Evolutionary conservation across 2,113 vertebrate species (phyloP), one percentile per base, ranked within the genome.

Genomic region (Pipra filicauda): DNA sequence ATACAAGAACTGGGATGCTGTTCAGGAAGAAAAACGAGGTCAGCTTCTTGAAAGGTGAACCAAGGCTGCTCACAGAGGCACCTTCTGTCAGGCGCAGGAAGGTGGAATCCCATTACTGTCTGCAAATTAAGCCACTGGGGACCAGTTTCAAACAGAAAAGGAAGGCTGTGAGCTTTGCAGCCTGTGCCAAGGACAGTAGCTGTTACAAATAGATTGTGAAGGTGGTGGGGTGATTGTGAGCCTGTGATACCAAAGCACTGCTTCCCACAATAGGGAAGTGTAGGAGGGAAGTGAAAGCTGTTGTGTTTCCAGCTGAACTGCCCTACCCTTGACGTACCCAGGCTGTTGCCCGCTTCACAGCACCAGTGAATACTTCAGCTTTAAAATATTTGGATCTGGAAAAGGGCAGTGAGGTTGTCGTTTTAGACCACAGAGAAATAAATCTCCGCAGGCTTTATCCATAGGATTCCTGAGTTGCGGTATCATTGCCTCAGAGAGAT

Each of bases 81-180:
- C 76, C 94, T 95, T 95, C 95, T 96, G 96, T 96, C 94, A 93
- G 81, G 62, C 43, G 2, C 77, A 48, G 91, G 74, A 95, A 96
- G 89, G 67, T 92, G 70, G 94, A 97, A 96, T 96, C 92, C 96
- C 91, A 92, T 95, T 94, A 96, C 73, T 7, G 46, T 35, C 95
- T 93, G 95, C 91, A 97, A 96, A 96, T 97, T 96, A 95, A 92
- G 93, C 86, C 93, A 93, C 95, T 88, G 70, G 91, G 74, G 92
- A 91, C 91, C 8, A 4, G 62, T 91, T 91, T 96, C 66, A 89
- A 75, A 91, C 57, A 87, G 85, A 57, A 96, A 49, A 80, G 33
- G 61, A 71, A 95, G 91, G 13, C 88, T 91, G n/a, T 57, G 66
- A 96, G 92, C 58, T 91, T 74, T 89, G 67, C 81, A 85, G 93